phyloP scores from a whole-genome alignment of 2,797 vertebrate species.

The Dendrocincla tyrannina region DNA sequence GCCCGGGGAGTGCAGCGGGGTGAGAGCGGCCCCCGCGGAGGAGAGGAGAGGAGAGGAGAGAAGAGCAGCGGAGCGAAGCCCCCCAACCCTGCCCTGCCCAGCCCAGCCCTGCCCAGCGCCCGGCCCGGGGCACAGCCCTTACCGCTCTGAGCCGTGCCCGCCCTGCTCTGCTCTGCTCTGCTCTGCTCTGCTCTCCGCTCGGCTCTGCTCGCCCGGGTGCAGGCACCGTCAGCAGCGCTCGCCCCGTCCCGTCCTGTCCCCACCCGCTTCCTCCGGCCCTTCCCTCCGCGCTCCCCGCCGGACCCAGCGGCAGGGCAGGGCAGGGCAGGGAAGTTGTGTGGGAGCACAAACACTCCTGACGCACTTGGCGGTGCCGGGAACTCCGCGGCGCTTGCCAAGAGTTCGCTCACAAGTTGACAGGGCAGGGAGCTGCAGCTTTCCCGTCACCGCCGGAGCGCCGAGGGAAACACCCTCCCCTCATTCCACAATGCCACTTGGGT shows the following conservation, averaged over 20 bases:
- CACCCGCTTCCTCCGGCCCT: neutral
- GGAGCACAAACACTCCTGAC: neutral
- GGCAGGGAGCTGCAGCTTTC: neutral
- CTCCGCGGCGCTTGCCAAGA: neutral
- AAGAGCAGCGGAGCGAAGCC: neutral
- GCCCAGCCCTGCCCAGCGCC: neutral
- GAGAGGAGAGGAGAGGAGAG: too few species aligned
- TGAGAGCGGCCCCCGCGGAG: neutral
- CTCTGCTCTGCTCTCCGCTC: neutral
- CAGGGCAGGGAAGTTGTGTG: rapidly evolving
- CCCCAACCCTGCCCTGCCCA: neutral
- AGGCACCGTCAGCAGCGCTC: neutral
- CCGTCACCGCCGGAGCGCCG: rapidly evolving
- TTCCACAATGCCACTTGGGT: rapidly evolving
- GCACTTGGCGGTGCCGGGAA: neutral
- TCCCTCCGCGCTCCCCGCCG: neutral
- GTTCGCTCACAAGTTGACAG: neutral
- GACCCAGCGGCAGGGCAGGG: neutral
- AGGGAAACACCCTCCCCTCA: neutral
- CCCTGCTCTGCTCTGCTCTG: neutral
- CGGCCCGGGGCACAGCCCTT: neutral
- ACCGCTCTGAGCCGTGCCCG: neutral
- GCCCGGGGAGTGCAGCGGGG: neutral
- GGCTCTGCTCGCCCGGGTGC: neutral
- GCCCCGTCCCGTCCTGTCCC: neutral